Evolutionary conservation across 2,888 invertebrate genomes (phyloP), one percentile per base, ranked within the genome.

Genomic region (Nezara viridula): DNA sequence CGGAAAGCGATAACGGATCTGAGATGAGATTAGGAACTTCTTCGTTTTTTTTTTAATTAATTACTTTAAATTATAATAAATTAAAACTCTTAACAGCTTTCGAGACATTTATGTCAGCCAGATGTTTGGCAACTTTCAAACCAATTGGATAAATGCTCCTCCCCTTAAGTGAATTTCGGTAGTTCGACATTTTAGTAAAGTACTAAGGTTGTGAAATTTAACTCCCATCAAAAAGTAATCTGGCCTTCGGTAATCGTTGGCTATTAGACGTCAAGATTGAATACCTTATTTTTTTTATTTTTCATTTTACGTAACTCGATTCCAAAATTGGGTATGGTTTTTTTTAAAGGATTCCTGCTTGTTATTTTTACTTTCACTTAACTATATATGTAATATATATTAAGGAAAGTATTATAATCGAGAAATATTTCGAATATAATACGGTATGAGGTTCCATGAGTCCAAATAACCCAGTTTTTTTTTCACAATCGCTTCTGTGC

Each of bases 191-290:
- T 44, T 77, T 77, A 77, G 77, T 77, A 77, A 77, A 40, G 40
- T 77, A 44, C 77, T n/a, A 44, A 77, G 37, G 24, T 40, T 77
- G 77, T 77, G 77, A 77, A 77, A 77, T 77, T 77, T 77, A 40
- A 44, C 81, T 81, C 16, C 44, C 81, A 81, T 81, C 81, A 47
- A 81, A 44, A 40, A 44, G 44, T 47, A 81, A 81, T 81, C 81
- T 44, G 81, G 81, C 3, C 44, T 47, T 81, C 40, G 44, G 44
- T 40, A 44, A 37, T 81, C 32, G 44, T 81, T 44, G 44, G 81
- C 44, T 21, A 24, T 81, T 81, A 21, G 21, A 47, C 44, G 44
- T 81, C 40, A 32, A 32, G 40, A 77, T 44, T 16, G n/a, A 44
- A 47, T 44, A 44, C 40, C n/a, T n/a, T 10, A 40, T 44, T 12